Base-by-base conservation (phyloP, 2,797 vertebrate genomes). In the Thripadectes ignobilis region DNA sequence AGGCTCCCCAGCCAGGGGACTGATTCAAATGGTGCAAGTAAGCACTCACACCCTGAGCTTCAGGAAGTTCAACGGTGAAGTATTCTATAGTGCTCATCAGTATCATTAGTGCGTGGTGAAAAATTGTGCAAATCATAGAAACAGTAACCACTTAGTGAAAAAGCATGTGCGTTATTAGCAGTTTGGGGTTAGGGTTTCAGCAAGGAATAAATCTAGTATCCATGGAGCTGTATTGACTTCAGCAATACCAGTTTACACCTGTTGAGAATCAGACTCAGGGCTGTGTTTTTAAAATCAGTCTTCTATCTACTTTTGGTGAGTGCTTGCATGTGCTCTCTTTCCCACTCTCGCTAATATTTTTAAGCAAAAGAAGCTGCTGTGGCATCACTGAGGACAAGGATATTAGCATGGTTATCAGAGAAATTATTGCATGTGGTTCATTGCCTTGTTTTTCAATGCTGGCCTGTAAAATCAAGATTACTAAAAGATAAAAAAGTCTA, bases 391-490 rank as follows among this genome's bases (percentile, higher is more conserved):
- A 76, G 45, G 13, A 55, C 46, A 89, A 49, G 36, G 69, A 43
- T 88, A 69, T 36, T 92, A 68, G 51, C 82, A 32, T 5, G 36
- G 29, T 71, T 95, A 85, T 88, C 54, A 83, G 41, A 48, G 11
- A 74, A 79, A 32, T 46, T 45, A 16, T 54, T 88, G 12, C 17
- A 16, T 38, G 32, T 48, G 4, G 17, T 85, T 89, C 32, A 27
- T 79, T 46, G 63, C 79, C 52, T 76, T 91, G 54, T 79, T 89
- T 94, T 96, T 80, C 75, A 94, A 4, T 39, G 55, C 36, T 94
- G 58, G 38, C 85, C 77, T 92, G 84, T 94, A 96, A 95, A 95
- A 93, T 92, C 46, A 80, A 84, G 69, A 55, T 92, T 86, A 52
- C 55, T 84, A 29, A 78, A 84, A 94, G 78, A 69, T 39, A 10